Base-by-base conservation (phyloP, 2,113 vertebrate species). In the Petroica traversi region DNA sequence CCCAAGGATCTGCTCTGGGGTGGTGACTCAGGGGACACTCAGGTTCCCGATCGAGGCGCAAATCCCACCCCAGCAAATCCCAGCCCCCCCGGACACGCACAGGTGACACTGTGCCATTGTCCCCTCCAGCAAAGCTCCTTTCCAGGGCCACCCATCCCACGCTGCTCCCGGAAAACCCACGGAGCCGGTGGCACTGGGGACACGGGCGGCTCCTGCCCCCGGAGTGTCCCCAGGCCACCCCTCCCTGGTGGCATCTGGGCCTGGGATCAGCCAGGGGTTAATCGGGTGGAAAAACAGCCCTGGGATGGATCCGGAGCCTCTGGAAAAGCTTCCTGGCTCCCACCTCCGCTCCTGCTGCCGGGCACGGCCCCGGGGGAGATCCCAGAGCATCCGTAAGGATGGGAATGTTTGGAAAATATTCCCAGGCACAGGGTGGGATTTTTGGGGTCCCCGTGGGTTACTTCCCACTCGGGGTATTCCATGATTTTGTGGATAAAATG, bases 231-330 rank as follows among this genome's bases (percentile, higher is more conserved):
- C 17, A 0, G 6, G 88, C 33, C 72, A 73, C 75, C 91, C 43
- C 67, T 28, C 49, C 55, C 33, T 1, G 2, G 40, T 57, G 89
- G 49, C 97, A 97, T 72, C 93, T 95, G 90, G 77, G 23, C 69
- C 82, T 36, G 57, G 87, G 95, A 91, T 91, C 69, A 96, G 83
- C 83, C 67, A 51, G 83, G 48, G 17, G 52, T 58, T 93, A 63
- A 96, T 91, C 89, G 25, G 11, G 33, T 5, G 38, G 57, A 48
- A 67, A 93, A 89, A 23, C 82, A 61, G 61, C 77, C 33, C 51
- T 0, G 8, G 71, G 64, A 49, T 31, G 11, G 38, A 11, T 8
- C 8, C 2, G 5, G 22, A 62, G 29, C 71, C 92, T 74, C 54
- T 43, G 94, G 77, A 54, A 79, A 93, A 88, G 45, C 81, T 57